phyloP scores from a whole-genome alignment of 2,888 invertebrate species.

The Lycocerus yunnanus region DNA sequence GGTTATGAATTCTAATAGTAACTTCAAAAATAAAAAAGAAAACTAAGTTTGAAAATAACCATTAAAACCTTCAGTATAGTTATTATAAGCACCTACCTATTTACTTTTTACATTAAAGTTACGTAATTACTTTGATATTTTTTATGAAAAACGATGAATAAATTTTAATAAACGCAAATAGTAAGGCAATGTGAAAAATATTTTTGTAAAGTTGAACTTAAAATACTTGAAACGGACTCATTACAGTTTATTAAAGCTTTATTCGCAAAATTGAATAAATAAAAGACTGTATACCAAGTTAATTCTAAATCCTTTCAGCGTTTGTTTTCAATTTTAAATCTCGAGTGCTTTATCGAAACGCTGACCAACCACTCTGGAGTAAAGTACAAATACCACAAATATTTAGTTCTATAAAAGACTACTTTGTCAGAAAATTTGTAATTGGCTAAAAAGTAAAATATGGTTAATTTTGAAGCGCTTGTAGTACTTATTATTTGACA shows the following conservation, averaged over 20 bases:
- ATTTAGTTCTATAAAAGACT: slow-evolving; percentile 12
- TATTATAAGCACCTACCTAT: neutral
- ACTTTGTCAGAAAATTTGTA: slow-evolving; percentile 13
- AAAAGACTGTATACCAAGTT: slow-evolving; percentile 40
- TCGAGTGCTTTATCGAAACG: slow-evolving; percentile 27
- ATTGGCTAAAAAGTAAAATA: neutral
- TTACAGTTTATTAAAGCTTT: slow-evolving; percentile 25
- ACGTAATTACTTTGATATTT: neutral
- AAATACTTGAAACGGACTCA: slow-evolving; percentile 12
- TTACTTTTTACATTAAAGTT: neutral
- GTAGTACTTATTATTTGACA: neutral
- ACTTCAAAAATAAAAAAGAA: too few species aligned
- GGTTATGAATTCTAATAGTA: too few species aligned
- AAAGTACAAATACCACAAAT: slow-evolving; percentile 20
- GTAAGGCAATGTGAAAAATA: neutral
- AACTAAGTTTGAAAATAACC: neutral
- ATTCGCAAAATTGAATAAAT: slow-evolving; percentile 32
- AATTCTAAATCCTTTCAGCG: slow-evolving; percentile 33
- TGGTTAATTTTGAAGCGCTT: neutral
- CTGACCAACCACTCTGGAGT: slow-evolving; percentile 22
- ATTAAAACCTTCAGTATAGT: neutral
- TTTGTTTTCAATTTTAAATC: slow-evolving; percentile 37
- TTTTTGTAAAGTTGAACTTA: neutral
- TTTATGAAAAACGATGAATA: neutral
- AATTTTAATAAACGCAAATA: neutral